A percentile compares a stretch with the other conserved stretches of the same genome.
These are phyloP conservation scores for Athene noctua DNA, from an alignment of 2,113 vertebrate genomes.

Conservation along the genomic window DNA sequence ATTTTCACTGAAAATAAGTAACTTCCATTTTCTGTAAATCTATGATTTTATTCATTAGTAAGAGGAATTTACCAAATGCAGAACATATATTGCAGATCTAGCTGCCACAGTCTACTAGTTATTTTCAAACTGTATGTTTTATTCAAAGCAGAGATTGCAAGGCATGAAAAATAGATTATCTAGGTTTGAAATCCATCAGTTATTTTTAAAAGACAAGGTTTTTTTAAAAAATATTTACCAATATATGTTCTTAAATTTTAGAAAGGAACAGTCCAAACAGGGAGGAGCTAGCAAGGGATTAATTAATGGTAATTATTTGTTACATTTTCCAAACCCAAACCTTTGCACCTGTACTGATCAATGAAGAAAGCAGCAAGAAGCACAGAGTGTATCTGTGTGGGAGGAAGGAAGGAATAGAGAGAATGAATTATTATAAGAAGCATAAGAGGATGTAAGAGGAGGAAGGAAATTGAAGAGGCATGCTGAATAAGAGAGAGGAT, in stretches of 20 bases:
- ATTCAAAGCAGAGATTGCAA: neutral
- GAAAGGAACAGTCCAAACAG: neutral
- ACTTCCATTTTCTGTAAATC: neutral
- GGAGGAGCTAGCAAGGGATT: neutral
- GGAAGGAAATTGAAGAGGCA: neutral
- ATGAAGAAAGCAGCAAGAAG: neutral
- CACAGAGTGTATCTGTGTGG: neutral
- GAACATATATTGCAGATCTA: neutral
- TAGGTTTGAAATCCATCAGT: neutral
- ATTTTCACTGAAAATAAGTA: neutral
- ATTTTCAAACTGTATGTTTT: neutral
- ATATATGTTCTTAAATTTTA: neutral
- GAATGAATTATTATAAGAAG: neutral
- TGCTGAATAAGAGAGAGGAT: neutral
- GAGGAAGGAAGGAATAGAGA: neutral
- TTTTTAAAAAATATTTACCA: neutral
- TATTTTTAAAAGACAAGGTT: neutral
- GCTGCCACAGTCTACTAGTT: neutral
- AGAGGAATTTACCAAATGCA: neutral
- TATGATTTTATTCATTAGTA: neutral
- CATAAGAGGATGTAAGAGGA: neutral
- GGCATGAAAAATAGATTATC: neutral
- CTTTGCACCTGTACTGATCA: neutral
- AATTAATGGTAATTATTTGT: neutral
- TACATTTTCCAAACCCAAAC: neutral